phyloP scores from a whole-genome alignment of 1,140 invertebrate species.

The Aricia agestis region DNA sequence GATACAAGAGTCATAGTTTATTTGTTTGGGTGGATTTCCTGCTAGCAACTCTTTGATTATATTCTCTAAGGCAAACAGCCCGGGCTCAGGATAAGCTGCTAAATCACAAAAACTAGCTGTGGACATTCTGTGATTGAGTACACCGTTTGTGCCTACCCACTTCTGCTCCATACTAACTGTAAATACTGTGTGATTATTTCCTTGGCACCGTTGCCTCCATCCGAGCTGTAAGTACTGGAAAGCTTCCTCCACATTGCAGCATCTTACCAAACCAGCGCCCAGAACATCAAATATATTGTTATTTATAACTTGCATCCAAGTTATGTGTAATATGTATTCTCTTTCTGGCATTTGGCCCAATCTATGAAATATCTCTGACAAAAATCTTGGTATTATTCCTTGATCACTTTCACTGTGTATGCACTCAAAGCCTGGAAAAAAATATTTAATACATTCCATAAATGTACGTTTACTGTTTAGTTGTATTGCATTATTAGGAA shows the following conservation, averaged over 20 bases:
- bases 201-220: conserved; percentile 59
- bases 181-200: conserved; percentile 79
- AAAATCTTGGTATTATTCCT: conserved; percentile 85
- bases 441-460: not conserved
- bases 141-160: conserved; percentile 77
- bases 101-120: conserved; percentile 84
- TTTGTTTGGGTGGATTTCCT: conserved; percentile 74
- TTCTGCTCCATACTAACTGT: conserved; percentile 83
- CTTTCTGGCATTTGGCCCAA: conserved; percentile 78
- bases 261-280: conserved; percentile 75
- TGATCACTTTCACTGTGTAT: conserved; percentile 83
- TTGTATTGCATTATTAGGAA: too few relatives aligned
- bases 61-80: conserved; percentile 78
- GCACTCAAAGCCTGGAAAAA: conserved; percentile 78
- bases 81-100: conserved; percentile 78
- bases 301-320: conserved; percentile 80
- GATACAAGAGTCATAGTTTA: conserved; percentile 80
- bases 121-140: conserved; percentile 78
- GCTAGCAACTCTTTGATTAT: conserved; percentile 79
- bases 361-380: conserved; percentile 83
- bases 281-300: conserved; percentile 77
- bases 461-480: too few relatives aligned
- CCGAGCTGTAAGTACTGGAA: conserved; percentile 76
- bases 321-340: conserved; percentile 79
- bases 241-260: conserved; percentile 74